Conservation (phyloP, 2,113 vertebrate species). For the Malurus elegans region DNA sequence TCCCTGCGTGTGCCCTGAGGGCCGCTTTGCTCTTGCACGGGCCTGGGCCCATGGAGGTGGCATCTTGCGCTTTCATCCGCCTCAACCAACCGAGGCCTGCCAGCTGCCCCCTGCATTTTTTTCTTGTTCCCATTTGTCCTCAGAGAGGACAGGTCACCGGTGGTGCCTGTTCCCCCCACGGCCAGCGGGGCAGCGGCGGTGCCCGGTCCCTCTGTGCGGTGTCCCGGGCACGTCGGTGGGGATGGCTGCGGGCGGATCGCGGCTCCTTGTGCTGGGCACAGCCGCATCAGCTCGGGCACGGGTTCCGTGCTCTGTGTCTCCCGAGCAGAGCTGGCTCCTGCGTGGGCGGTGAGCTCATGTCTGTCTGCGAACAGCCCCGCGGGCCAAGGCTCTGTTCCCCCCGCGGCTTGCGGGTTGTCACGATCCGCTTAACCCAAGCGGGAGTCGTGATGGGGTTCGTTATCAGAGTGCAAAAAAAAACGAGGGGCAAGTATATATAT, state of each 20-base stretch:
- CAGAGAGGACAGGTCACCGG: not conserved
- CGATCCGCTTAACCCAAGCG: no score
- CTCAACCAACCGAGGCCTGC: not conserved
- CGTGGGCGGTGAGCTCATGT: slow-evolving; percentile 38
- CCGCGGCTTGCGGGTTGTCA: not conserved
- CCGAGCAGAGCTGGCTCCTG: slow-evolving; percentile 13
- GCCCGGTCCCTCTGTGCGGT: accelerated
- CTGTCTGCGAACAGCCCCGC: not conserved
- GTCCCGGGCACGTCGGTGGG: accelerated
- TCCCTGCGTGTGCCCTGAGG: accelerated
- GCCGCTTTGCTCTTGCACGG: accelerated
- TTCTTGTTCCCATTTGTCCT: not conserved
- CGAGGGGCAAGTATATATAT: no score
- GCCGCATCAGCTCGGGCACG: not conserved
- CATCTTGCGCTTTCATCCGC: accelerated
- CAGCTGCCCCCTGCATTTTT: not conserved
- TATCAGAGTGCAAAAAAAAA: no score
- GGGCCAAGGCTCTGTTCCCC: not conserved
- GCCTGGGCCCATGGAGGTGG: not conserved
- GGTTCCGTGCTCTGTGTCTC: not conserved
- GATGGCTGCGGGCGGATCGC: not conserved
- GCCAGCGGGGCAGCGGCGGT: accelerated
- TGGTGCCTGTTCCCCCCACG: not conserved
- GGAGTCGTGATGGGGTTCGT: no score
- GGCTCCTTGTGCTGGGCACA: not conserved